Percentiles rank a stretch among this genome's conserved stretches.
These are phyloP conservation scores for Poeciliopsis occidentalis DNA, from an alignment of 2,113 vertebrate species.

Conservation along the genomic window DNA sequence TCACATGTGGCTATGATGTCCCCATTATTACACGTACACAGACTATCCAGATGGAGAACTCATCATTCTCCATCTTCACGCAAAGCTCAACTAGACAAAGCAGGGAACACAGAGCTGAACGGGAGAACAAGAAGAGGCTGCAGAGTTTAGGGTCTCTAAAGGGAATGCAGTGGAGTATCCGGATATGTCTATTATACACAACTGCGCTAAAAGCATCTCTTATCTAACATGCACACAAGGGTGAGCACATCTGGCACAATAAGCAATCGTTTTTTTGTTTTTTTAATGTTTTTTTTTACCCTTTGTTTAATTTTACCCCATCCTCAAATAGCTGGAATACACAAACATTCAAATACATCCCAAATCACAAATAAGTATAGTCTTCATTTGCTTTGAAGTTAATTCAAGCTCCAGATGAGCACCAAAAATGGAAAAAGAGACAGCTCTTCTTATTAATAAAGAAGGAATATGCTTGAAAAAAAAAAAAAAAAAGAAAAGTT, in stretches of 20 bases:
- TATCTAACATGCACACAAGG: background rate
- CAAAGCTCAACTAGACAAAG: conserved; percentile 23
- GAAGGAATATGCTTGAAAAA: background rate
- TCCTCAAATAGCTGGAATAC: background rate
- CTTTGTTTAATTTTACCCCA: background rate
- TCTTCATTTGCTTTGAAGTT: background rate
- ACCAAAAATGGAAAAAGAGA: background rate
- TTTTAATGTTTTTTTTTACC: background rate
- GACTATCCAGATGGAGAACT: background rate
- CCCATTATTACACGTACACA: background rate
- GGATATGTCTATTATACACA: conserved; percentile 40
- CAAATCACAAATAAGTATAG: background rate
- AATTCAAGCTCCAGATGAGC: background rate
- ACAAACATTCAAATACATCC: background rate
- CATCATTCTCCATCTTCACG: conserved; percentile 30
- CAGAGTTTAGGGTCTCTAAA: conserved; percentile 51
- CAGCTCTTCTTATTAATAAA: background rate
- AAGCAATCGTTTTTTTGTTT: background rate
- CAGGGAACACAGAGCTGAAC: conserved; percentile 34
- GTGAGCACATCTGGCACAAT: conserved; percentile 7
- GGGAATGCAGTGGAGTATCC: conserved; percentile 46
- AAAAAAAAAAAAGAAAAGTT: conserved; percentile 30
- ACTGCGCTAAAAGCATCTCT: conserved; percentile 40
- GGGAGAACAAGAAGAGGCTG: conserved; percentile 36
- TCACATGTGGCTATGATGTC: background rate